Percentiles rank a stretch among this genome's conserved stretches.
phyloP scores from a whole-genome alignment of 2,888 invertebrate species.

The Drosophila ustulata region DNA sequence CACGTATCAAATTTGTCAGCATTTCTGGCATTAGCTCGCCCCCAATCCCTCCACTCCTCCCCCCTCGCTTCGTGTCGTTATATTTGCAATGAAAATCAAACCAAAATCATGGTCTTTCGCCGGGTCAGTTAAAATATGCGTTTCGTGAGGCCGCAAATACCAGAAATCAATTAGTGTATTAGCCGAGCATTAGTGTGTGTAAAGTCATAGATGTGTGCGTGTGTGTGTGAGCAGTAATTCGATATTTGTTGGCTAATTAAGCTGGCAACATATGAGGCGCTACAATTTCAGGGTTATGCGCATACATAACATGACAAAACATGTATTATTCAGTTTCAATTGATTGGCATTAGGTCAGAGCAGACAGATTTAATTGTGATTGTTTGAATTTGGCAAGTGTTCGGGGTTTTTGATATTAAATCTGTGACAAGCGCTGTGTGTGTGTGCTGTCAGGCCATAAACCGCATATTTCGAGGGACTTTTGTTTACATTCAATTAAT shows the following conservation, averaged over 20 bases:
- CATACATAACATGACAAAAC: not conserved
- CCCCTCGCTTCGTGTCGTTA: conserved; percentile 5
- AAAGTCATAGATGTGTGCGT: not conserved
- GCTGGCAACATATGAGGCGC: conserved; percentile 42
- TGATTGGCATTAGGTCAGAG: conserved; percentile 20
- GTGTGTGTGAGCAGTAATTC: conserved; percentile 32
- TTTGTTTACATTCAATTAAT: conserved; percentile 31
- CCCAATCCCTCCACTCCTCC: no score
- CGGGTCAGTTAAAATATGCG: conserved; percentile 30
- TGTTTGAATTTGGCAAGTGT: not conserved
- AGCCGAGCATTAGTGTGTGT: conserved; percentile 1
- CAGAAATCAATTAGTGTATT: conserved; percentile 59
- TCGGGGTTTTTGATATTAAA: not conserved
- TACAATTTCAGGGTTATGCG: conserved; percentile 14
- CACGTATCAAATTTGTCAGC: conserved; percentile 30
- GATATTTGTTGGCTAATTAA: conserved; percentile 53
- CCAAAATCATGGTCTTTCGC: conserved; percentile 28
- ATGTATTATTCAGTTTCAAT: conserved; percentile 15
- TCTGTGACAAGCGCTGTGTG: not conserved
- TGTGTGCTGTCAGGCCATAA: not conserved
- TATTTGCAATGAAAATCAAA: conserved; percentile 32
- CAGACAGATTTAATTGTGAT: not conserved
- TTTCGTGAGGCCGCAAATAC: conserved; percentile 44
- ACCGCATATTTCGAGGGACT: conserved; percentile 8
- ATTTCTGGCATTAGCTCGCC: conserved; percentile 1